These are phyloP conservation scores for Gandaritis pyraliata DNA, from an alignment of 2,888 invertebrate genomes.

Conservation along the genomic window DNA sequence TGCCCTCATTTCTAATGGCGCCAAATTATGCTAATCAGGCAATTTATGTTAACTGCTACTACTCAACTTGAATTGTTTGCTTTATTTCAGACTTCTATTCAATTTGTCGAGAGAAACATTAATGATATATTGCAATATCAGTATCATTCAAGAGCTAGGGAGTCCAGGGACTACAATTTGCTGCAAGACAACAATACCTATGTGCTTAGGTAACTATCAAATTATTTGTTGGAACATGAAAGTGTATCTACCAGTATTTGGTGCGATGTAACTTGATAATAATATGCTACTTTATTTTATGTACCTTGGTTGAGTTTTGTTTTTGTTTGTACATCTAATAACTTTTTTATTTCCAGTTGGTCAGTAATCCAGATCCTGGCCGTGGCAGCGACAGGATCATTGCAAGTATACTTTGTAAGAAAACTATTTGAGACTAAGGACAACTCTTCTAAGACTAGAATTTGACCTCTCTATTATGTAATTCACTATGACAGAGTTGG, in stretches of 20 bases:
- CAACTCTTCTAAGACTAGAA: constrained; percentile 84
- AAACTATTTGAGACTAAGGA: constrained; percentile 93
- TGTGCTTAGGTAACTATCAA: constrained; percentile 86
- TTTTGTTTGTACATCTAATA: no score
- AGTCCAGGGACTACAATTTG: constrained; percentile 92
- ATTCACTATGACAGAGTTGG: constrained; percentile 1
- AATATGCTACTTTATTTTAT: no score
- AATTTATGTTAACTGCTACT: not conserved
- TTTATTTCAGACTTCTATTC: constrained; percentile 86
- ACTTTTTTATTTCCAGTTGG: constrained; percentile 81
- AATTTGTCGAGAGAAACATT: constrained; percentile 92
- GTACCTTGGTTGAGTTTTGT: no score
- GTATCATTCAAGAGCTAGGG: constrained; percentile 91
- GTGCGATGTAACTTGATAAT: no score
- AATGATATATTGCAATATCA: constrained; percentile 94
- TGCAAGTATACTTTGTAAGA: constrained; percentile 94
- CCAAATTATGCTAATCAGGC: not conserved
- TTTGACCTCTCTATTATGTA: constrained; percentile 57
- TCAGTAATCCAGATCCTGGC: constrained; percentile 94
- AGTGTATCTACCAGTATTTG: no score
- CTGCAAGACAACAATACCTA: constrained; percentile 92
- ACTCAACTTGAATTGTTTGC: constrained; percentile 4
- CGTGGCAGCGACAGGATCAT: constrained; percentile 89
- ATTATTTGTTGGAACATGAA: no score
- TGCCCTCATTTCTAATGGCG: no score